Conservation (phyloP, 2,888 invertebrate genomes). For the Drosophila pseudotalamancana region DNA sequence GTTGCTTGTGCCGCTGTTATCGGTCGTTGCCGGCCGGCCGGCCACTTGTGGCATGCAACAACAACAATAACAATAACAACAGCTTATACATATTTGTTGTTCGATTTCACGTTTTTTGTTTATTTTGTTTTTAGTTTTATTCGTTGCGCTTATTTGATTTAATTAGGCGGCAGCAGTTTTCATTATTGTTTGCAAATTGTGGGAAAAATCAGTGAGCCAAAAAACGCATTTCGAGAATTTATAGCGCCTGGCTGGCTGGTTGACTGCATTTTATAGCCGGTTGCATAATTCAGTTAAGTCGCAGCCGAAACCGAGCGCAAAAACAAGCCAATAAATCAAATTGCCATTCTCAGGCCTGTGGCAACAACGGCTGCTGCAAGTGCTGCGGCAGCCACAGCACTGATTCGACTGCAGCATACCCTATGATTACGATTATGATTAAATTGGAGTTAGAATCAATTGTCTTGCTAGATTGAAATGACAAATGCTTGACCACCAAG, state of each 20-base stretch:
- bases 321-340: slow-evolving; percentile 77
- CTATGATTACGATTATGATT: background rate
- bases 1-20: slow-evolving; percentile 53
- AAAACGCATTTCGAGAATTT: slow-evolving; percentile 64
- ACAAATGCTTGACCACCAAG: background rate
- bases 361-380: slow-evolving; percentile 64
- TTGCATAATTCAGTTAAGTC: slow-evolving; percentile 66
- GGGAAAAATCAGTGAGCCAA: slow-evolving; percentile 70
- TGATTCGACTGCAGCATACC: slow-evolving; percentile 15
- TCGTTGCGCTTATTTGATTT: slow-evolving; percentile 63
- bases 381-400: slow-evolving; percentile 27
- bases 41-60: slow-evolving; percentile 71
- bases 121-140: slow-evolving; percentile 53
- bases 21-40: slow-evolving; percentile 67
- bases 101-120: slow-evolving; percentile 9
- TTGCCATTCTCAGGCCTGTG: slow-evolving; percentile 74
- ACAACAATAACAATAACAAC: background rate
- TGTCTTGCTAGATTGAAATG: background rate
- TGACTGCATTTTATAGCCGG: slow-evolving; percentile 66
- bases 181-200: slow-evolving; percentile 80
- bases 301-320: slow-evolving; percentile 53
- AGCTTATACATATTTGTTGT: slow-evolving; percentile 9
- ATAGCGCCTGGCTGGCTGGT: slow-evolving; percentile 51
- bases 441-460: no score
- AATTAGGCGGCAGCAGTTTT: slow-evolving; percentile 64